Conservation (phyloP, 2,113 vertebrate genomes). For the Pseudonaja textilis region DNA sequence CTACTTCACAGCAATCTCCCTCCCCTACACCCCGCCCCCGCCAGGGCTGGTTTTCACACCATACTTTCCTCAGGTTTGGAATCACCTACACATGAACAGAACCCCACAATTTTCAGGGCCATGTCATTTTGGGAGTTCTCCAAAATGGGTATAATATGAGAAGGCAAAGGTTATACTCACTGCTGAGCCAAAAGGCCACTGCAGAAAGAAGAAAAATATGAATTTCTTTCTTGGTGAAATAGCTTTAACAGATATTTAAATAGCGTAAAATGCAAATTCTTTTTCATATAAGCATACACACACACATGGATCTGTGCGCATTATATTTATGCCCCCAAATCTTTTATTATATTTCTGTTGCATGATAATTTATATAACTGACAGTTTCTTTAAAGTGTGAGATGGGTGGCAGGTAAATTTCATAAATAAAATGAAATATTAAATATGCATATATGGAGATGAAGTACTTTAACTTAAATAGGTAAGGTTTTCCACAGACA, state of each 20-base stretch:
- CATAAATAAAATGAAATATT: no score
- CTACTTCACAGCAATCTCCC: not conserved
- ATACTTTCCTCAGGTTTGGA: not conserved
- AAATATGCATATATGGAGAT: not conserved
- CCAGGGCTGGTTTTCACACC: not conserved
- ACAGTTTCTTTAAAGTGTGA: no score
- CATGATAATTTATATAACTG: no score
- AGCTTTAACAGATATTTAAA: not conserved
- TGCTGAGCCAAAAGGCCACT: not conserved
- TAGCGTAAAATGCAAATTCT: not conserved
- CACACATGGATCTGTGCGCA: no score
- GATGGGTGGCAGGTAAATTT: no score
- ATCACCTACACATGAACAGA: not conserved
- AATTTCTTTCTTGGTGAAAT: not conserved
- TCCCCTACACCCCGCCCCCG: no score
- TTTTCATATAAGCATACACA: not conserved
- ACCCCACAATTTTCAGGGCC: not conserved
- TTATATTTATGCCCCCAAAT: no score
- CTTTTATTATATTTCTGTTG: no score
- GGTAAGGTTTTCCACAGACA: not conserved
- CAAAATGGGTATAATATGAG: not conserved
- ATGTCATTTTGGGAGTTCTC: no score
- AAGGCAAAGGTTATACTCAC: no score
- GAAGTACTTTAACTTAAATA: not conserved
- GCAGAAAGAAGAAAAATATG: not conserved